Percentiles rank a stretch among this genome's conserved stretches.
These are phyloP conservation scores for Aporrectodea caliginosa DNA, from an alignment of 1,140 invertebrate genomes.

Conservation along the genomic window DNA sequence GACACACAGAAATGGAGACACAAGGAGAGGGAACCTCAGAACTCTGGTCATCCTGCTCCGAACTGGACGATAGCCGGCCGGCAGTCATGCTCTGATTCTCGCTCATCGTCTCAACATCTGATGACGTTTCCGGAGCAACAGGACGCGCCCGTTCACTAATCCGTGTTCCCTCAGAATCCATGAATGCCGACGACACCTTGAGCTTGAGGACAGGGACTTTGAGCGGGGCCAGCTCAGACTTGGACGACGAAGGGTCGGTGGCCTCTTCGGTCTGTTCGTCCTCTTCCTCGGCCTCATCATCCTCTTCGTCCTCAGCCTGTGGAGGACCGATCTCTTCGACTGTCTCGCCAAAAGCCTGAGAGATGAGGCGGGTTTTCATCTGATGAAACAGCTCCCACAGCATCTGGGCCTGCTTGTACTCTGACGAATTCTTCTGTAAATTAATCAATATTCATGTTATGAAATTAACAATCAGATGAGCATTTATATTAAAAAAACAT, in stretches of 20 bases:
- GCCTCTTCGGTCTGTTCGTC: slow-evolving; percentile 22
- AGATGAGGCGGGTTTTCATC: slow-evolving; percentile 46
- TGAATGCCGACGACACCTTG: background rate
- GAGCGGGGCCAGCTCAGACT: background rate
- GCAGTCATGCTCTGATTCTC: background rate
- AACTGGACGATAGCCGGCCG: background rate
- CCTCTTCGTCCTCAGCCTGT: slow-evolving; percentile 29
- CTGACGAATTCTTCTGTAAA: slow-evolving; percentile 68
- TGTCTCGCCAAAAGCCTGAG: slow-evolving; percentile 47
- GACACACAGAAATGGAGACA: no score
- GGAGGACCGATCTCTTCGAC: background rate
- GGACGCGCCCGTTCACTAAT: background rate
- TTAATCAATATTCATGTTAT: no score
- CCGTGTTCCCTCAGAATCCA: background rate
- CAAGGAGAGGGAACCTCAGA: background rate
- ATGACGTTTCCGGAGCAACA: background rate
- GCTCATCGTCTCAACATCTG: background rate
- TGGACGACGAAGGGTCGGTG: background rate
- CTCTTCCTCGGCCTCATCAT: slow-evolving; percentile 34
- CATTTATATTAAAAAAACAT: no score
- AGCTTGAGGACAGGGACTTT: slow-evolving; percentile 14
- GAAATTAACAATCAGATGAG: no score
- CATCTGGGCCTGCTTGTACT: slow-evolving; percentile 85
- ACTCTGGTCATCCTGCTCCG: background rate
- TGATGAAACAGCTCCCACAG: slow-evolving; percentile 79